Percentiles rank a stretch among this genome's conserved stretches.
phyloP scores from a whole-genome alignment of 2,113 vertebrate species.

The Dipodomys merriami region DNA sequence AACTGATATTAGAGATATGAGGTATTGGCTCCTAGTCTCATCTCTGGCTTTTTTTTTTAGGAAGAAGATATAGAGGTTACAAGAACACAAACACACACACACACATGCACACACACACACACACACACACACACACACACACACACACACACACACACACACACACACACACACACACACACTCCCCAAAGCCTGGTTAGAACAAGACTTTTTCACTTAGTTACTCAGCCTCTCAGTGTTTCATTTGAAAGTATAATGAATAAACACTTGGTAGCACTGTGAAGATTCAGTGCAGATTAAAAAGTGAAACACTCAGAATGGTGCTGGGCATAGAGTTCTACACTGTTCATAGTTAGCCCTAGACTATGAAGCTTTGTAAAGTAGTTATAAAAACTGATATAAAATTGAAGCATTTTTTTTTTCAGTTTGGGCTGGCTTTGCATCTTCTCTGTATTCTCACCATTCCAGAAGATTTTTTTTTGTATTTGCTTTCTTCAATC shows the following conservation, averaged over 20 bases:
- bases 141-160: not conserved
- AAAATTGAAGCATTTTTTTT: too few relatives aligned
- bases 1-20: too few relatives aligned
- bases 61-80: not conserved
- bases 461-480: not conserved
- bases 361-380: not conserved
- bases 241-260: not conserved
- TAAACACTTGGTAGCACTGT: not conserved
- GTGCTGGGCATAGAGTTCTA: not conserved
- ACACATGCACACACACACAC: too few relatives aligned
- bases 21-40: too few relatives aligned
- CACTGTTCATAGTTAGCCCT: not conserved
- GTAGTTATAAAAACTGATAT: too few relatives aligned
- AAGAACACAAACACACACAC: not conserved
- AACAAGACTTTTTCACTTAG: not conserved
- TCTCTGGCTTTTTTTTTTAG: not conserved
- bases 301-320: not conserved
- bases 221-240: not conserved
- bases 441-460: slow-evolving; percentile 1
- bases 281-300: not conserved
- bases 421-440: not conserved
- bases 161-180: too few relatives aligned
- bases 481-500: not conserved
- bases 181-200: not conserved
- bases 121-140: too few relatives aligned